phyloP scores from a whole-genome alignment of 2,797 vertebrate species.

The Threskiornis aethiopicus region DNA sequence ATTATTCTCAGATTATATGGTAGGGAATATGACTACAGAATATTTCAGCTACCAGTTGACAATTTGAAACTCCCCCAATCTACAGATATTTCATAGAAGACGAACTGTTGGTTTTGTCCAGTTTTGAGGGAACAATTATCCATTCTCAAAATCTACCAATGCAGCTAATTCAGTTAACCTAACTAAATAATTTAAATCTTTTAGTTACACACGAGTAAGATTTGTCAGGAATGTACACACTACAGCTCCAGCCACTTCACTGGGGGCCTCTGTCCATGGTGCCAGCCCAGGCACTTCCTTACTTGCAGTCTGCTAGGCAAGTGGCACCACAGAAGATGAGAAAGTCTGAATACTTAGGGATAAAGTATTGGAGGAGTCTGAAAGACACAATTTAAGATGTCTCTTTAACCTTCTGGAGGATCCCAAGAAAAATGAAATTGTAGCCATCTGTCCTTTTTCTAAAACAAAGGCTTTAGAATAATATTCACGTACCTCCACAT shows the following conservation, averaged over 20 bases:
- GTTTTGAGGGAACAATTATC: not conserved
- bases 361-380: not conserved
- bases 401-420: not conserved
- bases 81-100: not conserved
- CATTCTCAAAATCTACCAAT: not conserved
- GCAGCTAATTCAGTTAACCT: not conserved
- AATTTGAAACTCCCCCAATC: not conserved
- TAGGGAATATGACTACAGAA: not conserved
- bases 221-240: not conserved
- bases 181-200: not conserved
- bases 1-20: not conserved
- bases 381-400: not conserved
- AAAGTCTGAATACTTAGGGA: not conserved
- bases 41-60: not conserved
- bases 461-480: not conserved
- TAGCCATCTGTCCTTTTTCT: not conserved
- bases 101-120: not conserved
- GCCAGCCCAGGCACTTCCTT: not conserved
- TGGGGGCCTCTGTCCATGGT: slow-evolving; percentile 34
- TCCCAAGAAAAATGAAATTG: not conserved
- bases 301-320: not conserved
- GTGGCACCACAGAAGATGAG: not conserved
- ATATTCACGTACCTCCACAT: not conserved
- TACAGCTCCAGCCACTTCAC: not conserved
- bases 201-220: not conserved